A percentile compares a stretch with the other conserved stretches of the same genome.
phyloP scores from a whole-genome alignment of 2,113 vertebrate genomes.

The Nicator chloris region DNA sequence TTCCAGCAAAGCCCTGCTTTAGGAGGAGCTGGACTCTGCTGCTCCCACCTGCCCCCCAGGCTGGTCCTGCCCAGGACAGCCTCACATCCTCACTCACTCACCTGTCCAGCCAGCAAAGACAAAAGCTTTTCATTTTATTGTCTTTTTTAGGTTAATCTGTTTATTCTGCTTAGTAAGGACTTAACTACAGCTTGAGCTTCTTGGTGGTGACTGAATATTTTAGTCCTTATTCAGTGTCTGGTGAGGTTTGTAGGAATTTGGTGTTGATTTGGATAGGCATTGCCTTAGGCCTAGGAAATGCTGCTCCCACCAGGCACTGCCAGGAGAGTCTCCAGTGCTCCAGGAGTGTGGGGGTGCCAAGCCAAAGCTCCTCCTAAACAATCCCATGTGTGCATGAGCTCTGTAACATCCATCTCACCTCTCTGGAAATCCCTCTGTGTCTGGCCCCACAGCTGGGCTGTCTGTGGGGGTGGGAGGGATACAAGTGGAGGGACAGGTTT shows the following conservation, averaged over 20 bases:
- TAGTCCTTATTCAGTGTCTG: neutral
- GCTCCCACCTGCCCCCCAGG: accelerated
- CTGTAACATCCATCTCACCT: neutral
- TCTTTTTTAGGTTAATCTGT: neutral
- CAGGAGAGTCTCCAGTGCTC: neutral
- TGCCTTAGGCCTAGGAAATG: neutral
- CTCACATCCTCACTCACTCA: accelerated
- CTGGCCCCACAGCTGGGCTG: neutral
- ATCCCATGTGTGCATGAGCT: neutral
- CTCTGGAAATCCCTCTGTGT: neutral
- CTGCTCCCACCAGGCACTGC: neutral
- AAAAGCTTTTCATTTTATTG: neutral
- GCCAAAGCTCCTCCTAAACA: neutral
- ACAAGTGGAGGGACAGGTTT: neutral
- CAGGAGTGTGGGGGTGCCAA: neutral
- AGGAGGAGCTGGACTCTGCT: neutral
- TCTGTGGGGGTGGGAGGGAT: neutral
- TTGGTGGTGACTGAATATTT: neutral
- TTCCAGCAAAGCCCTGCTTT: neutral
- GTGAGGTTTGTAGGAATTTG: neutral
- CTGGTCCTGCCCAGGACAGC: neutral
- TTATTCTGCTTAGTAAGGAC: neutral
- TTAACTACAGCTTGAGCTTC: neutral
- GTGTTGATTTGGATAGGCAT: neutral
- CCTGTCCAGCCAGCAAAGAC: neutral